Percentiles rank a stretch among this genome's conserved stretches.
phyloP scores from a whole-genome alignment of 2,113 vertebrate genomes.

The Seriola rivoliana region DNA sequence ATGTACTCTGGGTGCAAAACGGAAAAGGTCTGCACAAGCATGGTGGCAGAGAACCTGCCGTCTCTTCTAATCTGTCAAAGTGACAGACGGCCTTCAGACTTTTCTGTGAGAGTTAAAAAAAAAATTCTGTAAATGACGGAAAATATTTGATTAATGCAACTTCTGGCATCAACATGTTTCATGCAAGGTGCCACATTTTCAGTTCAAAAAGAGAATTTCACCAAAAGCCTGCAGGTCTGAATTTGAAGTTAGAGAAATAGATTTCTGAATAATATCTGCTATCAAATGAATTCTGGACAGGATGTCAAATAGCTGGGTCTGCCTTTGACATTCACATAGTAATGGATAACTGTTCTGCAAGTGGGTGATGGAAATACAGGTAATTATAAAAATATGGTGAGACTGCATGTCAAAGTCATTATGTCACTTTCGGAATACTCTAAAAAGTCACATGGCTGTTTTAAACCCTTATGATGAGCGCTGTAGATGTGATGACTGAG shows the following conservation, averaged over 20 bases:
- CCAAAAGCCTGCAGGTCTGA: constrained; percentile 8
- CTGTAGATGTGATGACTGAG: constrained; percentile 43
- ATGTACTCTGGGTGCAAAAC: too few relatives aligned
- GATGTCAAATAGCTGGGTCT: background rate
- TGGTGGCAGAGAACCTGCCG: too few relatives aligned
- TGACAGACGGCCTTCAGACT: too few relatives aligned
- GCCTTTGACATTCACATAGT: constrained; percentile 15
- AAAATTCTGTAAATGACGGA: too few relatives aligned
- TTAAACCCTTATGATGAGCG: constrained; percentile 22
- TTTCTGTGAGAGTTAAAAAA: too few relatives aligned
- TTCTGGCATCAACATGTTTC: background rate
- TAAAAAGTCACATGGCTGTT: constrained; percentile 29
- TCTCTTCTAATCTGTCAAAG: too few relatives aligned
- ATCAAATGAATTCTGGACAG: background rate
- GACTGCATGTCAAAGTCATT: constrained; percentile 13
- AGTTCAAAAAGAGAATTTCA: background rate
- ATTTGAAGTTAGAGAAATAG: constrained; percentile 8
- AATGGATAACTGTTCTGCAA: background rate
- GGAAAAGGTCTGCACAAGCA: too few relatives aligned
- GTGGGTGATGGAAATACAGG: background rate
- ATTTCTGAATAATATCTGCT: background rate
- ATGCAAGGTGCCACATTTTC: background rate
- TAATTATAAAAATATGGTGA: background rate
- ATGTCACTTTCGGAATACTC: constrained; percentile 13
- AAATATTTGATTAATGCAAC: too few relatives aligned